These are phyloP conservation scores for Manis pentadactyla DNA, from an alignment of 2,797 vertebrate species.

Conservation along the genomic window DNA sequence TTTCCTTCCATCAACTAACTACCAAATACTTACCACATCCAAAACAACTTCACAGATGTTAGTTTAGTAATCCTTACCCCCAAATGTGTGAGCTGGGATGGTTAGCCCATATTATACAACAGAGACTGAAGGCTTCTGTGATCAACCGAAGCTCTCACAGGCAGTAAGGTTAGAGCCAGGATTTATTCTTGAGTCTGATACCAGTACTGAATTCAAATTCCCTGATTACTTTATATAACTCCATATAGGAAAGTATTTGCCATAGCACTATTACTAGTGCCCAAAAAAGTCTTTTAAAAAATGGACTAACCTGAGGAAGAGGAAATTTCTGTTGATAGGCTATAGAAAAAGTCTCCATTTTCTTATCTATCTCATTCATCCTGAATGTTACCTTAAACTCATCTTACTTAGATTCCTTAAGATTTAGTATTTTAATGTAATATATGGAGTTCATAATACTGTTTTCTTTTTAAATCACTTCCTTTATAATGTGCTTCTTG, in stretches of 20 bases:
- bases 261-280: neutral
- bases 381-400: neutral
- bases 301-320: neutral
- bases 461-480: neutral
- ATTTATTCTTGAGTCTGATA: neutral
- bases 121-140: neutral
- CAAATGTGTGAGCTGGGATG: fast-evolving
- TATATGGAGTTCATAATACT: neutral
- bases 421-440: neutral
- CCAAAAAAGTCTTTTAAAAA: neutral
- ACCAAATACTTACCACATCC: neutral
- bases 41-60: neutral
- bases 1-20: neutral
- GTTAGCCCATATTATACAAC: neutral
- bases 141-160: neutral
- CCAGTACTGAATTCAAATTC: neutral
- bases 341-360: neutral
- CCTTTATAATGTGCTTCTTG: neutral
- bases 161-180: neutral
- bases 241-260: neutral
- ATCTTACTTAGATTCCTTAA: neutral
- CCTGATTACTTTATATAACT: neutral
- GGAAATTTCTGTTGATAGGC: neutral
- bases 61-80: neutral
- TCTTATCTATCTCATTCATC: neutral